Evolutionary conservation across 2,888 invertebrate species (phyloP).

Genomic region (Ochropleura leucogaster): DNA sequence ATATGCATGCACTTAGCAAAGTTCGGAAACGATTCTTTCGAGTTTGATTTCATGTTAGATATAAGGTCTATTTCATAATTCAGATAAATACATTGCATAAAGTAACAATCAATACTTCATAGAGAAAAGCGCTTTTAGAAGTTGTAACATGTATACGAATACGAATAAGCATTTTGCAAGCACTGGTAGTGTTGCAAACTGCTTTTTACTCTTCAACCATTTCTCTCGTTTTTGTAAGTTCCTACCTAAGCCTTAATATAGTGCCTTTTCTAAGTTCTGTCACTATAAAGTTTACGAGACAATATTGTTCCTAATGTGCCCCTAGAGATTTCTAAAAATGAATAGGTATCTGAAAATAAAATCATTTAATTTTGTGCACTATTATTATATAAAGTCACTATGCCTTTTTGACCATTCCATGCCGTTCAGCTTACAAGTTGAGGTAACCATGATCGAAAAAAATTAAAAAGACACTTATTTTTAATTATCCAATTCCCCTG

Average conservation of each 20-base stretch:
- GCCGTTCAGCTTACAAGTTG: neutral
- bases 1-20: neutral
- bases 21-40: neutral
- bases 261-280: neutral
- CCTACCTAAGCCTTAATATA: neutral
- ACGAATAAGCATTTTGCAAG: no score
- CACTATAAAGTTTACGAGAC: neutral
- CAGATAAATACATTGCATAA: no score
- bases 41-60: neutral
- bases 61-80: neutral
- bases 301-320: neutral
- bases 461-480: neutral
- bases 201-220: no score
- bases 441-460: neutral
- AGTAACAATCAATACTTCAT: neutral
- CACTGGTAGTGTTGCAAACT: no score
- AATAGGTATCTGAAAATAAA: neutral
- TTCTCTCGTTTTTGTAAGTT: no score
- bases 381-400: neutral
- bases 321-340: neutral
- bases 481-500: slow-evolving; percentile 5
- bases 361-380: neutral
- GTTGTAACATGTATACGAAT: neutral
- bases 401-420: neutral
- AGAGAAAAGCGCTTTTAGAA: neutral